Conservation (phyloP, 35 echinoderm and acorn worm species). For the Amphiura filiformis region DNA sequence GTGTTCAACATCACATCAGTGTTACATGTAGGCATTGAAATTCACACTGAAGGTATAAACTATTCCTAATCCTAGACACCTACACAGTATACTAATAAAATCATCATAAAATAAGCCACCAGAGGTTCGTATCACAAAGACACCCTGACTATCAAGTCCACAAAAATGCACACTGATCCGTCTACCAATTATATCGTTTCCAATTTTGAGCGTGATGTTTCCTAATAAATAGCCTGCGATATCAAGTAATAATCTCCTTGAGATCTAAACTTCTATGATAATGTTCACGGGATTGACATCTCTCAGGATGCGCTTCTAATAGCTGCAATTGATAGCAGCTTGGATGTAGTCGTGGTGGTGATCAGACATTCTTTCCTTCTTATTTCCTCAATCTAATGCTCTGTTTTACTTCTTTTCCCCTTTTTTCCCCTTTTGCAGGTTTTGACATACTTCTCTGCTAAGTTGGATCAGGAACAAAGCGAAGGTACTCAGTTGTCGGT, state of each 20-base stretch:
- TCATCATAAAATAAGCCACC: not conserved
- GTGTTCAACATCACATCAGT: too few relatives aligned
- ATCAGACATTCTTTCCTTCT: not conserved
- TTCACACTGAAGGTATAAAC: not conserved
- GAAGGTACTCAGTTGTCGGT: conserved; percentile 56
- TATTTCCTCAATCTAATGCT: not conserved
- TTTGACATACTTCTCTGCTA: conserved; percentile 84
- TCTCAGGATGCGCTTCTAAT: not conserved
- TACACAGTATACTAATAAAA: not conserved
- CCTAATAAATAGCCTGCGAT: not conserved
- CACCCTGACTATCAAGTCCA: too few relatives aligned
- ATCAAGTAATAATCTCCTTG: not conserved
- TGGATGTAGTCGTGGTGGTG: not conserved
- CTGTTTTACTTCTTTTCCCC: not conserved
- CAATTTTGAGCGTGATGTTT: too few relatives aligned
- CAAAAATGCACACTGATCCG: too few relatives aligned
- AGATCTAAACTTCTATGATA: not conserved
- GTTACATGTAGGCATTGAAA: not conserved
- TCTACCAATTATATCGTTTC: too few relatives aligned
- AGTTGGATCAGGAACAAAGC: conserved; percentile 68
- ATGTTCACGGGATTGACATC: not conserved
- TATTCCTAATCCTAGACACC: not conserved
- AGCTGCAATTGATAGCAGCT: not conserved
- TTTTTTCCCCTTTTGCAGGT: conserved; percentile 44
- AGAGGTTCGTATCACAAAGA: too few relatives aligned